Conservation (phyloP, 37 sponge, comb jelly and placozoan species). For the Tethya wilhelma region DNA sequence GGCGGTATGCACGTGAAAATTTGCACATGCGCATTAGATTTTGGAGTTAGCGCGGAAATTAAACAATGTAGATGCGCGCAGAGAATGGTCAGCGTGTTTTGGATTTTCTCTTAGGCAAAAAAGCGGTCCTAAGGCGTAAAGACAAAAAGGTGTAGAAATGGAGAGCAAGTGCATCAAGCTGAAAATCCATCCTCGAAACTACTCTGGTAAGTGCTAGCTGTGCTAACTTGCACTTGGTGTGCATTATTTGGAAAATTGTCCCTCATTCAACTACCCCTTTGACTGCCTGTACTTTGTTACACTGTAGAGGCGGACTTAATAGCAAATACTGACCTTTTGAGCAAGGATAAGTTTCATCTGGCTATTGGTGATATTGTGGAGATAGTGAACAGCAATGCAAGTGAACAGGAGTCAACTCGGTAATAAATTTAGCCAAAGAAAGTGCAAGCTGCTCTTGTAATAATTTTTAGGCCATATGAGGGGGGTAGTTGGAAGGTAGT, state of each 20-base stretch:
- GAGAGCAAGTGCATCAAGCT: conserved; percentile 42
- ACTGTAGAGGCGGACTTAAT: conserved; percentile 70
- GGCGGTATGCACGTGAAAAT: too few relatives aligned
- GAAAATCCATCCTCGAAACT: conserved; percentile 60
- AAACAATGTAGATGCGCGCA: too few relatives aligned
- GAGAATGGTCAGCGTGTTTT: too few relatives aligned
- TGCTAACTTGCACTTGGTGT: background rate
- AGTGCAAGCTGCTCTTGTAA: too few relatives aligned
- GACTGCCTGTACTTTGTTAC: background rate
- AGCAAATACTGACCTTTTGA: conserved; percentile 58
- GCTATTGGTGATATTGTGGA: conserved; percentile 56
- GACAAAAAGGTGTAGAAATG: background rate
- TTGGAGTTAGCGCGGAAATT: too few relatives aligned
- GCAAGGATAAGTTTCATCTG: conserved; percentile 61
- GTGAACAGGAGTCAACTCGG: too few relatives aligned
- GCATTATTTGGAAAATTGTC: background rate
- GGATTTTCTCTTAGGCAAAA: too few relatives aligned
- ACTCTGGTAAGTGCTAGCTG: conserved; percentile 40
- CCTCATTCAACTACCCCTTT: background rate
- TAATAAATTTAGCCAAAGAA: too few relatives aligned
- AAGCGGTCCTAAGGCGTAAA: too few relatives aligned
- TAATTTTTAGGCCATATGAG: too few relatives aligned
- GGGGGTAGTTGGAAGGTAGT: too few relatives aligned
- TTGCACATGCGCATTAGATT: too few relatives aligned
- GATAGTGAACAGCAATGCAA: background rate